Percentiles rank a stretch among this genome's conserved stretches.
Conservation (phyloP, 2,113 vertebrate genomes). For the Progne subis region DNA sequence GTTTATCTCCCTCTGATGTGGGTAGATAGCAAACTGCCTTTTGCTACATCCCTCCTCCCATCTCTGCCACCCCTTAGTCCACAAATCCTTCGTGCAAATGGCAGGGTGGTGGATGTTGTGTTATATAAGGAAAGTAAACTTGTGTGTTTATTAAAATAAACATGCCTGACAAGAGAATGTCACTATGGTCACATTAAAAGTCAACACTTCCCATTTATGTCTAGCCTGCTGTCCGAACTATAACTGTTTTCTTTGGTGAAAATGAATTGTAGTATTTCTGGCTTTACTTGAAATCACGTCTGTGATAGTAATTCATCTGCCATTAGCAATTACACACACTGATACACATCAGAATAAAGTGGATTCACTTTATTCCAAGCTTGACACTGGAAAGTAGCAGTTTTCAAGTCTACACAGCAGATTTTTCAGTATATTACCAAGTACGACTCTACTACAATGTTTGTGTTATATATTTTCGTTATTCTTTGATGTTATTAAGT, state of each 20-base stretch:
- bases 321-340: not conserved
- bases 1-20: not conserved
- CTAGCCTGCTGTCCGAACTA: not conserved
- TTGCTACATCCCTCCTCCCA: not conserved
- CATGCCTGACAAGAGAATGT: not conserved
- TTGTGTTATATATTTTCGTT: not conserved
- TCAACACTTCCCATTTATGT: not conserved
- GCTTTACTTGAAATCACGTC: not conserved
- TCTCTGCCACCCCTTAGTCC: not conserved
- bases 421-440: not conserved
- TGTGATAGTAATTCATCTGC: not conserved
- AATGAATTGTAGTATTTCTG: not conserved
- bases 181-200: not conserved
- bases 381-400: not conserved
- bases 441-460: accelerated
- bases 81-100: not conserved
- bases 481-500: not conserved
- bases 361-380: not conserved
- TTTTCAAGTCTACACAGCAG: not conserved
- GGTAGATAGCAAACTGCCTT: not conserved
- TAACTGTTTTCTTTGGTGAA: not conserved
- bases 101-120: not conserved
- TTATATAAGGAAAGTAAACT: not conserved
- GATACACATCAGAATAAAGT: not conserved
- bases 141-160: not conserved